These are phyloP conservation scores for Plestiodon gilberti DNA, from an alignment of 2,113 vertebrate species.

Conservation along the genomic window DNA sequence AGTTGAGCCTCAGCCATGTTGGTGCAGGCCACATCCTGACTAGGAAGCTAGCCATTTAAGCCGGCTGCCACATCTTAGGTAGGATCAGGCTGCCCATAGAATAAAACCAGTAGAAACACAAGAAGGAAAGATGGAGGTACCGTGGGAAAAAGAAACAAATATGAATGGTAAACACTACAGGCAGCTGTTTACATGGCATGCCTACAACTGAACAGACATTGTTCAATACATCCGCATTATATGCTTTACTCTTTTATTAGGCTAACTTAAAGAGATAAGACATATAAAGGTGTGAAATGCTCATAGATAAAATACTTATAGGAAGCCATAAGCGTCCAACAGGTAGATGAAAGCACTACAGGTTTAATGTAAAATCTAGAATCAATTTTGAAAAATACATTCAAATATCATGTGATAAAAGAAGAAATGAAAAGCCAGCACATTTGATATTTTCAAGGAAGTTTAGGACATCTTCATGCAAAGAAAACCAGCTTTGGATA, in stretches of 20 bases:
- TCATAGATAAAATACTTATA: not conserved
- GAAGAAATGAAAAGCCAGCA: not conserved
- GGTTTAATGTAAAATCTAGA: not conserved
- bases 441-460: not conserved
- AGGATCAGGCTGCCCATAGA: not conserved
- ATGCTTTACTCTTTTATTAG: not conserved
- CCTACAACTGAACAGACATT: not conserved
- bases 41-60: too few relatives aligned
- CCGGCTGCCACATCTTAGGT: too few relatives aligned
- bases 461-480: not conserved
- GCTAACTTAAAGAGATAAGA: not conserved
- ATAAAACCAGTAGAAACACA: not conserved
- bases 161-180: not conserved
- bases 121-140: not conserved
- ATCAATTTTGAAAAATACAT: not conserved
- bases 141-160: not conserved
- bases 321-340: not conserved
- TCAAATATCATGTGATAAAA: rapidly evolving
- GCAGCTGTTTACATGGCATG: not conserved
- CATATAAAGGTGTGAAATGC: not conserved
- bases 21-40: too few relatives aligned
- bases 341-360: not conserved
- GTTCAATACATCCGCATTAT: not conserved
- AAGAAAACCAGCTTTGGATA: not conserved
- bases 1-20: too few relatives aligned